Base-by-base conservation (phyloP, 2,797 vertebrate species). In the Pagetopsis macropterus region DNA sequence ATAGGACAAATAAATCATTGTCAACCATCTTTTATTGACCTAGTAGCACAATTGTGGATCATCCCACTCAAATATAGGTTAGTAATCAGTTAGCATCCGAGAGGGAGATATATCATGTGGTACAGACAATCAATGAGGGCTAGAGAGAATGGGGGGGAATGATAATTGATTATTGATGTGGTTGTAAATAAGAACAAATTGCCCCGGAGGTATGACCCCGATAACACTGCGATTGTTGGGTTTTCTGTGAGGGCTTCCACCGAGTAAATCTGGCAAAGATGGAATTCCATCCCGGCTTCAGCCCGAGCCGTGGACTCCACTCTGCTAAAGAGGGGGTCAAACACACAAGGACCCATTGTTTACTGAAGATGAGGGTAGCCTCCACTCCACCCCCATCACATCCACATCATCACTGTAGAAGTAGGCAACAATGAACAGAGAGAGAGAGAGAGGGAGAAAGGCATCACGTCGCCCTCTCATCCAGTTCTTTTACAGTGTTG, bases 281-380 rank as follows among this genome's bases (percentile, higher is more conserved):
- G 64, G 81, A 89, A 90, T 87, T 89, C 87, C 79, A 87, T 51
- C 78, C 64, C 65, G 2, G 81, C 75, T 82, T 78, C 75, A 83
- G 77, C 44, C 71, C 46, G 10, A 85, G 77, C 83, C 87, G 70
- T 56, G 80, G 83, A 86, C 87, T 86, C 77, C 74, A 56, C 79
- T 83, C 71, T 70, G 81, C 83, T 83, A 60, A 73, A 88, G 81
- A 83, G 81, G 82, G 90, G 90, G 91, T 92, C 90, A 94, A 75
- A 88, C 65, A 89, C 86, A 94, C 90, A 94, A 93, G 89, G 92
- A 88, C 69, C 91, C 85, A 92, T 94, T 94, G 94, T 94, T 91
- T 90, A 86, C 75, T 65, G 79, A 89, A 88, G 92, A 92, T 87
- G 85, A 92, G 88, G 84, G 88, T 80, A 89, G 88, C 87, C 90